These are phyloP conservation scores for Onychostruthus taczanowskii DNA, from an alignment of 2,113 vertebrate species.

Conservation along the genomic window DNA sequence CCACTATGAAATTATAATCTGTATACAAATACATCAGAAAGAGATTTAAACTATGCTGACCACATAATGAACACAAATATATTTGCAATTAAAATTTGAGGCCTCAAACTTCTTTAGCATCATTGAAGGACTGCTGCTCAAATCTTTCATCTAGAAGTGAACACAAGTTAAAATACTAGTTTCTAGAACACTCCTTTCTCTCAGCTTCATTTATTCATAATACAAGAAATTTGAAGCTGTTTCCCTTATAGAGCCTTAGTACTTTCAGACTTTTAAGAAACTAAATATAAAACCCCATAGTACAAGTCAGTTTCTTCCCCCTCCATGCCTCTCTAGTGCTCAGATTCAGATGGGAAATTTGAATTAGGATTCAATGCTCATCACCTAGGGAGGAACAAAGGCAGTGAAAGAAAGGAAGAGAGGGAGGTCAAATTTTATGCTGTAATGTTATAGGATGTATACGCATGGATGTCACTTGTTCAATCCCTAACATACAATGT, in stretches of 20 bases:
- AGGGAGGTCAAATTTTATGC: not conserved
- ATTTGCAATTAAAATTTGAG: not conserved
- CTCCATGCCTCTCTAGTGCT: not conserved
- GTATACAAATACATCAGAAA: not conserved
- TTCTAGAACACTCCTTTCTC: not conserved
- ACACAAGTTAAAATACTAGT: not conserved
- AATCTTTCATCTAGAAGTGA: not conserved
- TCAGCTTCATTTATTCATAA: not conserved
- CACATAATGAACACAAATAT: not conserved
- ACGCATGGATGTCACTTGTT: not conserved
- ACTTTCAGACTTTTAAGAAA: not conserved
- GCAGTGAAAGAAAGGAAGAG: not conserved
- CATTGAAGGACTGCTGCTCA: not conserved
- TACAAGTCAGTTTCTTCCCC: not conserved
- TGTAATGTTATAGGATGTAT: not conserved
- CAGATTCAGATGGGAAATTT: not conserved
- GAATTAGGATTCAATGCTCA: not conserved
- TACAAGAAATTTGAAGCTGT: not conserved
- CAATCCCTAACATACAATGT: not conserved
- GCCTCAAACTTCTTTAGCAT: not conserved
- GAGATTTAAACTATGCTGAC: not conserved
- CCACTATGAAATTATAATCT: not conserved
- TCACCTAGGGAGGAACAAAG: not conserved
- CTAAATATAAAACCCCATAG: not conserved
- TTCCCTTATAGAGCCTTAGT: not conserved